Evolutionary conservation across 2,113 vertebrate genomes (phyloP).

Genomic region (Ctenodactylus gundi): DNA sequence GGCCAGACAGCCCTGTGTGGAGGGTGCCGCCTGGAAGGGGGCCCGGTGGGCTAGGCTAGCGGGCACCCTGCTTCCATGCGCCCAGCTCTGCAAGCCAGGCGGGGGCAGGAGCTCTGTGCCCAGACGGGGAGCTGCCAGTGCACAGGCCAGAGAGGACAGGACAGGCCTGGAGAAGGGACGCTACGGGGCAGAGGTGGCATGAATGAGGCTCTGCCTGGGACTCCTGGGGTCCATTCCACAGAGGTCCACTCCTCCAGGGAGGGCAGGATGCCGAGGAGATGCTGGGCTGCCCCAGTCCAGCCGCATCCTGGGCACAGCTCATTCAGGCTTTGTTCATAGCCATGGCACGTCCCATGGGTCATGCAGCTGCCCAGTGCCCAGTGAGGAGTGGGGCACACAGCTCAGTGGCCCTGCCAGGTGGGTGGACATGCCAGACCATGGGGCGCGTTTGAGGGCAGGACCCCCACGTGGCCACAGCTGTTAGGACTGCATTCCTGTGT

Average conservation of each 20-base stretch:
- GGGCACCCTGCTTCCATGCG: too few relatives aligned
- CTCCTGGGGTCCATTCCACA: not conserved
- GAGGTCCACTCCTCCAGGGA: not conserved
- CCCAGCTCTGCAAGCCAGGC: not conserved
- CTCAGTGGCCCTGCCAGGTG: too few relatives aligned
- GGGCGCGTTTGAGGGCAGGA: not conserved
- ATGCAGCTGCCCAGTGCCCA: not conserved
- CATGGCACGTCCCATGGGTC: too few relatives aligned
- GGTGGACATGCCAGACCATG: too few relatives aligned
- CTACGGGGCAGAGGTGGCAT: too few relatives aligned
- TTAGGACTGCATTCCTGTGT: not conserved
- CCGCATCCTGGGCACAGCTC: not conserved
- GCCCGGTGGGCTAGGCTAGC: too few relatives aligned
- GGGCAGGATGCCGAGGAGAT: not conserved
- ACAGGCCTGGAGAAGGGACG: not conserved
- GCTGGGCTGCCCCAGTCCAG: not conserved
- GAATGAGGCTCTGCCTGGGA: not conserved
- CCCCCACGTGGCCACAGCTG: not conserved
- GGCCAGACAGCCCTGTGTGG: not conserved
- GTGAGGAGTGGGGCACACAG: too few relatives aligned
- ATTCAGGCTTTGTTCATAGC: not conserved
- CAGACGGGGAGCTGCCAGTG: rapidly evolving
- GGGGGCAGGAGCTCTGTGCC: not conserved
- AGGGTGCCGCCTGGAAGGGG: too few relatives aligned
- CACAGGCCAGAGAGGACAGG: too few relatives aligned